A percentile compares a stretch with the other conserved stretches of the same genome.
phyloP scores from a whole-genome alignment of 2,797 vertebrate genomes.

The Morelia viridis region DNA sequence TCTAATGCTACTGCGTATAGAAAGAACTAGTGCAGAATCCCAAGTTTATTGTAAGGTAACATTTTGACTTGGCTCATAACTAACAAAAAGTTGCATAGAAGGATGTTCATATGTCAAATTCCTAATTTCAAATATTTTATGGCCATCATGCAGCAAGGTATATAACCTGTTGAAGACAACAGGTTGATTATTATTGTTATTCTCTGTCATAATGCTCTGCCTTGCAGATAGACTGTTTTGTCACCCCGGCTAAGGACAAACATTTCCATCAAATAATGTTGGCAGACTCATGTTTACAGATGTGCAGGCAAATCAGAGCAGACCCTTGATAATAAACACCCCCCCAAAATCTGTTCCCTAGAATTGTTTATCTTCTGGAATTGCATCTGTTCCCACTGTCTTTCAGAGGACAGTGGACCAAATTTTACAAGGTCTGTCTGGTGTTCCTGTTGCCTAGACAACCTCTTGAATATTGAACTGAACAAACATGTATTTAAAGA shows the following conservation, averaged over 20 bases:
- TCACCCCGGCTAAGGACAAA: slow-evolving; percentile 48
- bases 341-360: slow-evolving; percentile 53
- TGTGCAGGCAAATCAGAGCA: slow-evolving; percentile 59
- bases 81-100: background rate
- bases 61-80: background rate
- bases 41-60: background rate
- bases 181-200: slow-evolving; percentile 15
- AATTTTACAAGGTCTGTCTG: slow-evolving; percentile 35
- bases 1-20: background rate
- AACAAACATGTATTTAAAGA: slow-evolving; percentile 31
- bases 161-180: background rate
- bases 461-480: slow-evolving; percentile 40
- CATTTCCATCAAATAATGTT: slow-evolving; percentile 49
- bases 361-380: slow-evolving; percentile 55
- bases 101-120: background rate
- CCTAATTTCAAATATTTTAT: slow-evolving; percentile 9
- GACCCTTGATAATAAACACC: slow-evolving; percentile 49
- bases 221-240: slow-evolving; percentile 37
- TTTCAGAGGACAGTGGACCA: slow-evolving; percentile 29
- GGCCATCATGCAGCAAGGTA: background rate
- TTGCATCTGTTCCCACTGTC: slow-evolving; percentile 32
- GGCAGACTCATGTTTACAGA: slow-evolving; percentile 55
- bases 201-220: background rate
- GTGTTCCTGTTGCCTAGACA: slow-evolving; percentile 40
- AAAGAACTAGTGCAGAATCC: too few species aligned